A percentile compares a stretch with the other conserved stretches of the same genome.
These are phyloP conservation scores for Dimorphilus gyrociliatus DNA, from an alignment of 2,888 invertebrate species.

Conservation along the genomic window DNA sequence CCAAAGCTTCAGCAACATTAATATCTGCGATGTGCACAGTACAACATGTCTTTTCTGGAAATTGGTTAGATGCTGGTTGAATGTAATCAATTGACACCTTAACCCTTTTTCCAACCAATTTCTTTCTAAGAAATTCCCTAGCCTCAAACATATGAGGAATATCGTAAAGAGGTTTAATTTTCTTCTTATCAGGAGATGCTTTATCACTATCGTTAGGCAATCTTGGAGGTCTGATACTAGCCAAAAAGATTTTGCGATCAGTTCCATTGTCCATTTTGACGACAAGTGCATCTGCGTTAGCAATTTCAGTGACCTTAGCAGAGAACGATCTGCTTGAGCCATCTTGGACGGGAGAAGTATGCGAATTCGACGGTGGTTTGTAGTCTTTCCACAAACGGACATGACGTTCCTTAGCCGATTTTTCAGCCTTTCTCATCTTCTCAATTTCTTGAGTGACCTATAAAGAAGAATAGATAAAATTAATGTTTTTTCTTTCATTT, in stretches of 20 bases:
- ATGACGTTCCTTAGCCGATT: constrained; percentile 64
- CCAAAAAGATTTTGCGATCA: constrained; percentile 77
- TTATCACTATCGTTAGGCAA: constrained; percentile 36
- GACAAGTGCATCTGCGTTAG: constrained; percentile 80
- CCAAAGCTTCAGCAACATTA: constrained; percentile 82
- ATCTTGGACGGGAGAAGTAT: no score
- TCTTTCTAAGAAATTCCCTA: constrained; percentile 84
- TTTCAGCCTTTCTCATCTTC: constrained; percentile 9
- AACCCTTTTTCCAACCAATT: constrained; percentile 69
- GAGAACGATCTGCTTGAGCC: no score
- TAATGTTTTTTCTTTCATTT: background rate
- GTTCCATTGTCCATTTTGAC: constrained; percentile 62
- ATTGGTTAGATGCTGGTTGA: constrained; percentile 71
- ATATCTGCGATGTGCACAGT: constrained; percentile 68
- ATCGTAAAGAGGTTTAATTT: constrained; percentile 65
- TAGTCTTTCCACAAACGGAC: constrained; percentile 82
- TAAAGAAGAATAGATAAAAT: background rate
- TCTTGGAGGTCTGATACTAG: constrained; percentile 84
- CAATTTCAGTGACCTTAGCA: constrained; percentile 53
- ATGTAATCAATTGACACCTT: constrained; percentile 84
- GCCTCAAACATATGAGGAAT: constrained; percentile 98
- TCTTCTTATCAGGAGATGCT: constrained; percentile 2
- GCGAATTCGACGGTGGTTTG: constrained; percentile 42
- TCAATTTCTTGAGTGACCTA: background rate
- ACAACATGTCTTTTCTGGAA: constrained; percentile 82